Percentiles rank a stretch among this genome's conserved stretches.
These are phyloP conservation scores for Glyptemys insculpta DNA, from an alignment of 2,797 vertebrate genomes.

Conservation along the genomic window DNA sequence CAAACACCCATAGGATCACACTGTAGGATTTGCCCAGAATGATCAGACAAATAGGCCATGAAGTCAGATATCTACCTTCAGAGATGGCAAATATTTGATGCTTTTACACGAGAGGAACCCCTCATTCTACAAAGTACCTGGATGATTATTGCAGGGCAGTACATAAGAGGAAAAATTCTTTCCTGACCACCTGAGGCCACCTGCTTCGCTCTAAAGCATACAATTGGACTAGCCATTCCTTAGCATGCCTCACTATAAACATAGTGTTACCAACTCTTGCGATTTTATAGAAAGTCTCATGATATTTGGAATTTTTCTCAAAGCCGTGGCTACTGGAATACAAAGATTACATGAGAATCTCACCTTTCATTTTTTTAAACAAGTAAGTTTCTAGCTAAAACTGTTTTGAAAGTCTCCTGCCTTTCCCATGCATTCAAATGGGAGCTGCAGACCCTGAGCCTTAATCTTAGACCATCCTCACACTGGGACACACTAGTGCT, in stretches of 20 bases:
- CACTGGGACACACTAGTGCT: not conserved
- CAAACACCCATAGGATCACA: constrained; percentile 61
- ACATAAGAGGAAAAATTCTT: not conserved
- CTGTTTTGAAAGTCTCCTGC: not conserved
- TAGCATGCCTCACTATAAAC: not conserved
- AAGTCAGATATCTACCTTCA: not conserved
- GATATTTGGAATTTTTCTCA: constrained; percentile 51
- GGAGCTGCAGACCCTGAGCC: not conserved
- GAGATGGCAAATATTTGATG: not conserved
- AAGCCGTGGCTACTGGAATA: constrained; percentile 51
- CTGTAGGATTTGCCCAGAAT: constrained; percentile 47
- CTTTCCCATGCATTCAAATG: accelerated
- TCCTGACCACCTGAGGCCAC: not conserved
- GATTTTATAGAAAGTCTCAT: constrained; percentile 57
- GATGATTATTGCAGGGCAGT: not conserved
- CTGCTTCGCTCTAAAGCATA: not conserved
- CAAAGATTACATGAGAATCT: constrained; percentile 47
- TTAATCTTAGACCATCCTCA: not conserved
- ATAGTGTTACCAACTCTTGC: constrained; percentile 41
- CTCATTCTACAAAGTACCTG: not conserved
- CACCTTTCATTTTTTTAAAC: not conserved
- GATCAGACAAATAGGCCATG: constrained; percentile 54
- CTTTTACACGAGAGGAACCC: not conserved
- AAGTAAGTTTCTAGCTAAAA: not conserved
- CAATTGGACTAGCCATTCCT: constrained; percentile 63